These are phyloP conservation scores for Babylonia areolata DNA, from an alignment of 1,140 invertebrate genomes.

Conservation along the genomic window DNA sequence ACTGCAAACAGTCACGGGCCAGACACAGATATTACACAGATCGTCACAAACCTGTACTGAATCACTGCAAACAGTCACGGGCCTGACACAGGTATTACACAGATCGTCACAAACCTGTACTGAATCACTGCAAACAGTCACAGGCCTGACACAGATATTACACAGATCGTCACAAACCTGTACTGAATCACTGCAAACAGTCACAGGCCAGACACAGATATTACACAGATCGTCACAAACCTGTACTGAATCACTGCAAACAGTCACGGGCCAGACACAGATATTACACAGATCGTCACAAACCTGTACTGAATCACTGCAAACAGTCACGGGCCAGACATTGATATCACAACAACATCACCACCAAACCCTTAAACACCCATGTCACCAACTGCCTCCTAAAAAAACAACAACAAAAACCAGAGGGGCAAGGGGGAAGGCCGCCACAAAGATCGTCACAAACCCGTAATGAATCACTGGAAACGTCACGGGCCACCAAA, in stretches of 20 bases:
- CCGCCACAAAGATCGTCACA: slow-evolving; percentile 90
- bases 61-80: slow-evolving; percentile 81
- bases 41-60: slow-evolving; percentile 91
- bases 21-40: slow-evolving; percentile 78
- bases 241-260: slow-evolving; percentile 87
- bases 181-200: slow-evolving; percentile 87
- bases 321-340: slow-evolving; percentile 79
- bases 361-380: not conserved
- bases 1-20: slow-evolving; percentile 79
- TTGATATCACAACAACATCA: not conserved
- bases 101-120: slow-evolving; percentile 91
- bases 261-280: slow-evolving; percentile 66
- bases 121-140: slow-evolving; percentile 84
- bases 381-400: too few relatives aligned
- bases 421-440: slow-evolving; percentile 89
- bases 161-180: slow-evolving; percentile 90
- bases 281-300: slow-evolving; percentile 84
- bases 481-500: slow-evolving; percentile 77
- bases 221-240: slow-evolving; percentile 87
- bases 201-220: too few relatives aligned
- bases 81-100: slow-evolving; percentile 65
- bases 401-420: too few relatives aligned
- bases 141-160: too few relatives aligned
- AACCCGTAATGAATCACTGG: slow-evolving; percentile 88
- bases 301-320: slow-evolving; percentile 88